Base-by-base conservation (phyloP, 2,888 invertebrate genomes). In the Leucania comma region DNA sequence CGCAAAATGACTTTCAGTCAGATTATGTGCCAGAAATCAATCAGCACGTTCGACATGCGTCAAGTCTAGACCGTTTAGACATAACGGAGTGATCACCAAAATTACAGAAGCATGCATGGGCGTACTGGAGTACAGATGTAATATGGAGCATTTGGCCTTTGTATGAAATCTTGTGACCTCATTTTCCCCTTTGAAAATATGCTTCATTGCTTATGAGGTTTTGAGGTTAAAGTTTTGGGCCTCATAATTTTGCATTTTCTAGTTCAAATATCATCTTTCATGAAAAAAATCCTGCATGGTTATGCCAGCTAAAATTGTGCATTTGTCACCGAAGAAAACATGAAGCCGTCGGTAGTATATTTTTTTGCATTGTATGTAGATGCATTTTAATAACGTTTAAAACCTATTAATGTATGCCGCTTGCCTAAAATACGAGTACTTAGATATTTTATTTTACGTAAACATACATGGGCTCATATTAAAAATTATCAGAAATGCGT, bases 31-130 rank as follows among this genome's bases (percentile, higher is more conserved):
- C 64, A 78, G 35, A 54, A 54, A 78, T 78, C 81, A 62, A 64
- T 80, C 64, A 80, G 8, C 57, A 46, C 2, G 42, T 58, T 59
- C 56, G 56, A 50, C 17, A 57, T 53, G 50, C 64, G 53, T 76
- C 51, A 50, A 29, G 63, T 58, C 76, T 68, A 68, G 69, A 75
- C 63, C 22, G 63, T 58, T 64, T 68, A 68, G 69, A 80, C 63
- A 26, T 26, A 35, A 38, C 32, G 24, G 65, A 53, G 35, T 32
- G 51, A 42, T 50, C 56, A 50, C 29, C 38, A 58, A 46, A 42
- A 51, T 78, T 62, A 62, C 51, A 62, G 24, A 50, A 65, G 58
- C 53, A 75, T 42, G 38, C 63, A 68, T 53, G 60, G 42, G 42
- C 32, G 58, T 66, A 17, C 32, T 48, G 1, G 24, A 32, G 22